A percentile compares a stretch with the other conserved stretches of the same genome.
Conservation (phyloP, 2,888 invertebrate species). For the Thymelicus sylvestris region DNA sequence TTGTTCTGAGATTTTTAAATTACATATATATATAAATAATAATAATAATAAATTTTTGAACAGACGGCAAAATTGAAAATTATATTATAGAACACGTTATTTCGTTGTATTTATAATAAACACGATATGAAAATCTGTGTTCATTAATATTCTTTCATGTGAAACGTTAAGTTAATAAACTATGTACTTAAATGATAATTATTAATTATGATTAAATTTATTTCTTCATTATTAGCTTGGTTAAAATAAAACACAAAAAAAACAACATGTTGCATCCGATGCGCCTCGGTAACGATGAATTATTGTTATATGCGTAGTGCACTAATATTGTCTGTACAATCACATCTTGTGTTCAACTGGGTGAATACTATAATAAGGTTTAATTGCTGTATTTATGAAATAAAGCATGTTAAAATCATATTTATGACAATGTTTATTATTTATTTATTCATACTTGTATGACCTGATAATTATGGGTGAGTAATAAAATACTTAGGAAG, state of each 20-base stretch:
- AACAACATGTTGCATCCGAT: background rate
- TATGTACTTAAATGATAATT: background rate
- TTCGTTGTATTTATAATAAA: too few species aligned
- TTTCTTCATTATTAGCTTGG: background rate
- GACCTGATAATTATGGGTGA: background rate
- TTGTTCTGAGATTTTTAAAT: too few species aligned
- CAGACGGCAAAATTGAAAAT: too few species aligned
- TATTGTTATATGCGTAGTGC: background rate
- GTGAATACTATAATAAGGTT: background rate
- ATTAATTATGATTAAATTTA: background rate
- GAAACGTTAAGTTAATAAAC: background rate
- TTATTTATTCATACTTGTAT: background rate
- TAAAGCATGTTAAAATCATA: background rate
- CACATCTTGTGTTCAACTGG: background rate
- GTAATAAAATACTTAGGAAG: too few species aligned
- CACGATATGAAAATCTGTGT: too few species aligned
- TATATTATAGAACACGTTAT: too few species aligned
- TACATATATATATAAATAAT: too few species aligned
- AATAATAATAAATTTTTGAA: too few species aligned
- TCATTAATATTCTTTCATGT: too few species aligned
- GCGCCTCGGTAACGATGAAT: background rate
- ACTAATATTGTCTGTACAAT: background rate
- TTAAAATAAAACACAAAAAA: background rate
- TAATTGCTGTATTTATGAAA: background rate
- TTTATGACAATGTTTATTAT: background rate